Evolutionary conservation across 92 coral and sea anemone species (phyloP), one percentile per base, ranked within the genome.

Genomic region (Porites lobata): DNA sequence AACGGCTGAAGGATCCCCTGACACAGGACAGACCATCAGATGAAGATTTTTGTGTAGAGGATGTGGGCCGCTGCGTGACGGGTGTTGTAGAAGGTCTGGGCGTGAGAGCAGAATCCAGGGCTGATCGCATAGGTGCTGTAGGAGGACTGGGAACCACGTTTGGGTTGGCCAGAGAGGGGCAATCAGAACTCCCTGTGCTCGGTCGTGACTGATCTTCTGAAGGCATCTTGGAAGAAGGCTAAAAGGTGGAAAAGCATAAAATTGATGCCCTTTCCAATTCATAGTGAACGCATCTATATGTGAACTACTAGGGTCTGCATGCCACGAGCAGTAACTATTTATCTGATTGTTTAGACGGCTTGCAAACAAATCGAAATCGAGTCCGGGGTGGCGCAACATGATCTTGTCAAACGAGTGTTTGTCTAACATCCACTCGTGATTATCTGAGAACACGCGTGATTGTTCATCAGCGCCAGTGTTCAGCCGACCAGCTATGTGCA

Each of bases 11-110:
- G 87, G 90, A 69, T 43, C 66, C 76, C 92, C 92, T n/a, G 94
- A 88, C 76, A 92, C 65, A 1, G 87, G 90, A 65, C 90, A 92
- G 6, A 87, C 84, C 92, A 91, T 81, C 84, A 19, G n/a, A 81
- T 57, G 13, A 91, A 82, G 24, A 66, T 91, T 86, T 69, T 75
- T 62, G 82, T 76, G 50, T 3, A 92, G 93, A 26, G 91, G 91
- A 69, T 86, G 75, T 72, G 86, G 86, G 47, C 64, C 71, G 69
- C 29, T 53, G 17, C n/a, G 59, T 4, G 51, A n/a, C 1, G 87
- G 69, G 72, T 88, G 90, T 5, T 65, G 75, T 3, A 92, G 78
- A 1, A 81, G 91, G 51, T 20, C 79, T 50, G n/a, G 69, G 75
- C 65, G 51, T 84, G 89, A 85, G 72, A 38, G 3, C 24, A 85